Evolutionary conservation across 2,888 invertebrate genomes (phyloP), one percentile per base, ranked within the genome.

Genomic region (Ophraella communa): DNA sequence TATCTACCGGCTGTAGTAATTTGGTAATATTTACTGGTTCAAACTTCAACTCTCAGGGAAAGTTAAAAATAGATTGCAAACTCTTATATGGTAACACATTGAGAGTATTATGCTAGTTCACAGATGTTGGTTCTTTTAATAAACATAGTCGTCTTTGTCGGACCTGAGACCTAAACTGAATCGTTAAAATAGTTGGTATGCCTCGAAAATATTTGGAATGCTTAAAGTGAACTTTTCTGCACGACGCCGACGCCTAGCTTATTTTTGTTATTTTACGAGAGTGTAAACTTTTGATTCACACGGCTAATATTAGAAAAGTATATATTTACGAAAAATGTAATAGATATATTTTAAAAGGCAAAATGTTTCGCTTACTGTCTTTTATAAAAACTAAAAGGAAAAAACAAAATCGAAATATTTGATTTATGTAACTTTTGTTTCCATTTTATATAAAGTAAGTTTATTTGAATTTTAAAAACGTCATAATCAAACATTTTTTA

Each of bases 11-110:
- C 45, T 45, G 45, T 45, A 45, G 10, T 45, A 20, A 20, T 24
- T 24, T 24, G 24, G 49, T 49, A 27, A 49, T 49, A 49, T 49
- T 64, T 64, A 62, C 55, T 66, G 57, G 62, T 27, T 56, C 20
- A 45, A 60, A 57, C 42, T 45, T 30, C 23, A 14, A 30, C n/a
- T n/a, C 11, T 11, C 30, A 30, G 23, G 39, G 52, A 17, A 20
- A 49, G 51, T 65, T 74, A 73, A 68, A 71, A 63, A 69, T 74
- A 72, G 73, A 71, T 53, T 59, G 45, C 64, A n/a, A n/a, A n/a
- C 52, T 52, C 74, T 67, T 74, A 73, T 74, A 74, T 67, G 74
- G 74, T 62, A 68, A 66, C 69, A 66, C 42, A 64, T 62, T 67
- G 56, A 33, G 64, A 44, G 52, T 27, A 21, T 30, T 51, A 27